Evolutionary conservation across 2,113 vertebrate genomes (phyloP).

Genomic region (Bufo bufo): DNA sequence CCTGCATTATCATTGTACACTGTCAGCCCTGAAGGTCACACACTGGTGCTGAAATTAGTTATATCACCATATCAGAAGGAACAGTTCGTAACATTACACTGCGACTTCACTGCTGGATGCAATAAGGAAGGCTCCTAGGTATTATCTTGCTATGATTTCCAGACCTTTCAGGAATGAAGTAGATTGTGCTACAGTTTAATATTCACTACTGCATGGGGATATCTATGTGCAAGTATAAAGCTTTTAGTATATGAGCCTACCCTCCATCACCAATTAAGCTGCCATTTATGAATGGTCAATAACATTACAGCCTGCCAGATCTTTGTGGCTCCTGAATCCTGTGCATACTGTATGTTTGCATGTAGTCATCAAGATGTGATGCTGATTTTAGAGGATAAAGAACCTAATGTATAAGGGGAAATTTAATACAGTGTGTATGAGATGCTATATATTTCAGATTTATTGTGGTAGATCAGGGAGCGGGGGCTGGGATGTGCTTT

Average conservation of each 20-base stretch:
- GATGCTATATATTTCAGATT: background rate
- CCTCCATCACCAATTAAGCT: background rate
- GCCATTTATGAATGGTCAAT: background rate
- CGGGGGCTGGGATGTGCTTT: background rate
- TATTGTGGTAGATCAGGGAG: background rate
- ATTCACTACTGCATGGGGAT: background rate
- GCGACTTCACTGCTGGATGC: background rate
- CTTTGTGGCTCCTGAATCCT: background rate
- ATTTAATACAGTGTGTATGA: background rate
- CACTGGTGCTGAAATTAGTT: background rate
- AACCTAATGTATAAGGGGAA: background rate
- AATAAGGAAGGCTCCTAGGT: background rate
- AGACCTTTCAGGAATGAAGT: background rate
- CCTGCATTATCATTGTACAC: background rate
- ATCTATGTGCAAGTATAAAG: background rate
- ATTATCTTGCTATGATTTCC: background rate
- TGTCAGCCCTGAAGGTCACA: slow-evolving; percentile 16
- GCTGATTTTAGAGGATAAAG: background rate
- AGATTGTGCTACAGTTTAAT: background rate
- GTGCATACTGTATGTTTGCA: background rate
- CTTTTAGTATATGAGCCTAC: background rate
- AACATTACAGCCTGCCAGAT: background rate
- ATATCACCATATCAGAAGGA: background rate
- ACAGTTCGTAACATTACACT: too few relatives aligned
- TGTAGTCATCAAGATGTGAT: background rate